Conservation (phyloP, 2,888 invertebrate genomes). For the Cheilosia urbana region DNA sequence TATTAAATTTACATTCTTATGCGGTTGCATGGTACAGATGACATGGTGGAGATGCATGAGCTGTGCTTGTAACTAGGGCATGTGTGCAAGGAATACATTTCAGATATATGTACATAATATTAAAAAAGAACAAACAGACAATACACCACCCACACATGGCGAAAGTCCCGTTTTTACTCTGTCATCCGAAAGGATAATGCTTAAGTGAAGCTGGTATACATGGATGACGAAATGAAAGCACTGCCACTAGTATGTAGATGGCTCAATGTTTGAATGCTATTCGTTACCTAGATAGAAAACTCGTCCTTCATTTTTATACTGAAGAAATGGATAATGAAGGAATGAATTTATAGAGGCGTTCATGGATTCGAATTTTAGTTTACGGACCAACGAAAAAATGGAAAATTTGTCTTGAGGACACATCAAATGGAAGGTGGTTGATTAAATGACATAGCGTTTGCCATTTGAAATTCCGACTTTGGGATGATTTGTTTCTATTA, state of each 20-base stretch:
- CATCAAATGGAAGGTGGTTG: conserved; percentile 40
- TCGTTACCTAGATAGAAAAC: conserved; percentile 27
- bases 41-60: conserved; percentile 30
- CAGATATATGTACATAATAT: conserved; percentile 15
- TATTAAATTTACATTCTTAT: conserved; percentile 73
- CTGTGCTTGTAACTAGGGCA: conserved; percentile 62
- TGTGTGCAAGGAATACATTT: conserved; percentile 63
- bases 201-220: conserved; percentile 52
- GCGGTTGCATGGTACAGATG: conserved; percentile 61
- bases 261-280: conserved; percentile 29
- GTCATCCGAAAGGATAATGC: conserved; percentile 66
- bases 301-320: neutral
- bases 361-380: conserved; percentile 43
- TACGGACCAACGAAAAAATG: conserved; percentile 4
- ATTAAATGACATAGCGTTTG: conserved; percentile 17
- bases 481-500: neutral
- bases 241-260: conserved; percentile 23
- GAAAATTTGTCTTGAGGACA: conserved; percentile 15
- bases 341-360: conserved; percentile 38
- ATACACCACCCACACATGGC: conserved; percentile 42
- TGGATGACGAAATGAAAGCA: conserved; percentile 38
- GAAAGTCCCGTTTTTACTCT: conserved; percentile 62
- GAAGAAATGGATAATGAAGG: conserved; percentile 29
- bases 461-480: neutral
- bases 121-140: conserved; percentile 39